Conservation (phyloP, 2,888 invertebrate genomes). For the Agonopterix arenella region DNA sequence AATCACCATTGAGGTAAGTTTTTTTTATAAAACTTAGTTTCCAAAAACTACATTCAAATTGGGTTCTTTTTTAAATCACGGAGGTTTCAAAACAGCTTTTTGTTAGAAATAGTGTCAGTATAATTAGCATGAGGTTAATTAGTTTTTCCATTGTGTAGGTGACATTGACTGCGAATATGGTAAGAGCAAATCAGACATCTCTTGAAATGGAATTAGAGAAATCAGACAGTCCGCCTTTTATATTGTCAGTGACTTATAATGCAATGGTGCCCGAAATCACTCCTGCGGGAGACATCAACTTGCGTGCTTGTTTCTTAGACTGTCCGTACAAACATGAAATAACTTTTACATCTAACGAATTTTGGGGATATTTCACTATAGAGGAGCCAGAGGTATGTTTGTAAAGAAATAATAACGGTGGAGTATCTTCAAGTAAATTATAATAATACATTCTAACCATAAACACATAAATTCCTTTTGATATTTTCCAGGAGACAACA, state of each 20-base stretch:
- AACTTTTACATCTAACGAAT: constrained; percentile 57
- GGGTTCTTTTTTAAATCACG: no score
- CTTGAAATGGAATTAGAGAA: constrained; percentile 76
- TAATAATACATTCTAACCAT: neutral
- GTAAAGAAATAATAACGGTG: neutral
- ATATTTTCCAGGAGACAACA: constrained; percentile 26
- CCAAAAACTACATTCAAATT: no score
- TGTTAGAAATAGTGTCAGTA: no score
- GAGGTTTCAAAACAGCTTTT: no score
- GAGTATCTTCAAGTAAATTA: neutral
- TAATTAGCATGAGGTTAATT: neutral
- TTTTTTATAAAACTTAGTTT: no score
- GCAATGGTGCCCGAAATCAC: constrained; percentile 68
- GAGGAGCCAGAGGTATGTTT: constrained; percentile 42
- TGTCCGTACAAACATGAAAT: constrained; percentile 70
- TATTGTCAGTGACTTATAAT: constrained; percentile 68
- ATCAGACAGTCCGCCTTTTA: constrained; percentile 70
- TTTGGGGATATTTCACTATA: constrained; percentile 66
- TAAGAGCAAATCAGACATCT: constrained; percentile 57
- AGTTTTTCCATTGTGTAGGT: constrained; percentile 49
- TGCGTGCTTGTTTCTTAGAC: constrained; percentile 78
- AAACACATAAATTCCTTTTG: neutral
- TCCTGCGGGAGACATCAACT: constrained; percentile 65
- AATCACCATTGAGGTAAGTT: constrained; percentile 54
- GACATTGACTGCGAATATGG: constrained; percentile 69